Percentiles rank a stretch among this genome's conserved stretches.
Evolutionary conservation across 2,113 vertebrate genomes (phyloP).

Genomic region (Salvelinus namaycush): DNA sequence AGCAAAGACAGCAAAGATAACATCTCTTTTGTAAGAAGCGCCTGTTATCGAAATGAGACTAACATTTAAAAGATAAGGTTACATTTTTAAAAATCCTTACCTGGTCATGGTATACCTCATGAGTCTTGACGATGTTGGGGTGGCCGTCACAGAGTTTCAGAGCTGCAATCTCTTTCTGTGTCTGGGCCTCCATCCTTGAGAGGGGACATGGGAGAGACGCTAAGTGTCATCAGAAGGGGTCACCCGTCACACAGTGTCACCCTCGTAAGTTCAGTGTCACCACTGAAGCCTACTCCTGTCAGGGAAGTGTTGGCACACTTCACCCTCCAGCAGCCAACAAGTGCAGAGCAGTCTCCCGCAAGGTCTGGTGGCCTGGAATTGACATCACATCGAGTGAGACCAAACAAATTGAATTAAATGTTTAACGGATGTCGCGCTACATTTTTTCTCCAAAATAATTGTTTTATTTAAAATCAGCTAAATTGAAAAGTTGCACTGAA

Average conservation of each 20-base stretch:
- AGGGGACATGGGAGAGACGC: slow-evolving; percentile 28
- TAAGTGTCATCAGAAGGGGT: not conserved
- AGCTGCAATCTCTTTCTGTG: slow-evolving; percentile 93
- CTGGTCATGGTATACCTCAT: slow-evolving; percentile 97
- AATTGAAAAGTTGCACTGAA: no score
- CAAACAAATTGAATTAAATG: not conserved
- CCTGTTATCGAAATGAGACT: not conserved
- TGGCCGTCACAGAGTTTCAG: slow-evolving; percentile 95
- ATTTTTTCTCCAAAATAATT: not conserved
- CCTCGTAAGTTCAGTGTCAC: not conserved
- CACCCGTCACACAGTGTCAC: not conserved
- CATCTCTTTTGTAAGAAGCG: no score
- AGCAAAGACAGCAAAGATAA: no score
- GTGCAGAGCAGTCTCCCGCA: not conserved
- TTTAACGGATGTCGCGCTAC: not conserved
- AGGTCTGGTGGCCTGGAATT: not conserved
- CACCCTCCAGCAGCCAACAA: not conserved
- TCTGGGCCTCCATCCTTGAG: slow-evolving; percentile 93
- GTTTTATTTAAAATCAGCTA: not conserved
- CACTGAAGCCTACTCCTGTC: not conserved
- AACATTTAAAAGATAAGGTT: not conserved
- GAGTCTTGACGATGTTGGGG: slow-evolving; percentile 94
- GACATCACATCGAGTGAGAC: not conserved
- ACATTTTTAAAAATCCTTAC: slow-evolving; percentile 54
- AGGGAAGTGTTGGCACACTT: not conserved